Conservation (phyloP, 2,113 vertebrate species). For the Peromyscus maniculatus region DNA sequence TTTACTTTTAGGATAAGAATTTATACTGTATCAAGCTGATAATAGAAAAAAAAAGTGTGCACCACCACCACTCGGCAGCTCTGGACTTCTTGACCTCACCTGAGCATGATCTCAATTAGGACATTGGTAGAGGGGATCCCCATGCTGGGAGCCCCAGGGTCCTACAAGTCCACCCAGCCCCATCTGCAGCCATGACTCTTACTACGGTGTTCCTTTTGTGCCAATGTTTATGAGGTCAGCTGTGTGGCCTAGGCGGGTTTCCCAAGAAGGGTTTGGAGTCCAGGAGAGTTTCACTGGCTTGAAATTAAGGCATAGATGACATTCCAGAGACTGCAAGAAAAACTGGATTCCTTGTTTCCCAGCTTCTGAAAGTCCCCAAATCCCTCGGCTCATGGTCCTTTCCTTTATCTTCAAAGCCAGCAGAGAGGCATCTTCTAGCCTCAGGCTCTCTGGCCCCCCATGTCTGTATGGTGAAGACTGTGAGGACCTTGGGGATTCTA, state of each 20-base stretch:
- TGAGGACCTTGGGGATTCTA: too few relatives aligned
- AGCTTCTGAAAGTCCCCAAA: not conserved
- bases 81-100: not conserved
- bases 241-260: not conserved
- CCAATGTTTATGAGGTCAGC: not conserved
- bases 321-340: not conserved
- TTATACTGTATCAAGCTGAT: too few relatives aligned
- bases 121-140: not conserved
- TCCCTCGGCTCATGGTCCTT: not conserved
- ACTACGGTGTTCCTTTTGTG: not conserved
- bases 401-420: not conserved
- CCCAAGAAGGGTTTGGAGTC: not conserved
- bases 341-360: not conserved
- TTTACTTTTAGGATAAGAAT: too few relatives aligned
- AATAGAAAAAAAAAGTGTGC: not conserved
- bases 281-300: not conserved
- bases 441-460: too few relatives aligned
- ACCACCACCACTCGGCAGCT: not conserved
- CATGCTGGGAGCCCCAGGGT: accelerated
- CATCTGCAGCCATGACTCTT: too few relatives aligned
- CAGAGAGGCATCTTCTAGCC: not conserved
- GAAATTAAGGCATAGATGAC: not conserved
- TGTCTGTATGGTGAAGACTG: not conserved
- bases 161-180: not conserved
- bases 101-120: not conserved